These are phyloP conservation scores for Aricia agestis DNA, from an alignment of 1,140 invertebrate genomes.

Conservation along the genomic window DNA sequence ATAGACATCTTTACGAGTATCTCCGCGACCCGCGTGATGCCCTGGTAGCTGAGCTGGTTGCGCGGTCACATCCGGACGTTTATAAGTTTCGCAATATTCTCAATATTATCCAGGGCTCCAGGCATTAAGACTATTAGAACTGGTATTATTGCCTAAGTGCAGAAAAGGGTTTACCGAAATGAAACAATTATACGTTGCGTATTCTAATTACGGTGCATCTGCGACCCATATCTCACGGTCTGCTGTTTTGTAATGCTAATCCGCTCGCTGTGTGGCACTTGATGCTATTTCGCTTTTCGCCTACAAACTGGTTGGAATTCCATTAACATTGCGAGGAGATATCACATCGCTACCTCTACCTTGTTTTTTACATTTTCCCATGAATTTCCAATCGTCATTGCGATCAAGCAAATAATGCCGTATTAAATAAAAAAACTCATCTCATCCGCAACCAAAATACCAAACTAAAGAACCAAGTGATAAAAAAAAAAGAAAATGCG, in stretches of 20 bases:
- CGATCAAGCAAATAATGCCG: background rate
- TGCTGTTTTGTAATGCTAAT: constrained; percentile 27
- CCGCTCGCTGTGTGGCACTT: constrained; percentile 19
- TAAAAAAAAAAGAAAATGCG: too few relatives aligned
- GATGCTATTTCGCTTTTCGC: constrained; percentile 15
- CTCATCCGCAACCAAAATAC: background rate
- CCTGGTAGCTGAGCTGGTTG: constrained; percentile 53
- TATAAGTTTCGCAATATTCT: background rate
- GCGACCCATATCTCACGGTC: constrained; percentile 31
- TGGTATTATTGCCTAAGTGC: background rate
- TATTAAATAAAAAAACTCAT: background rate
- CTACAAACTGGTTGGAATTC: constrained; percentile 1
- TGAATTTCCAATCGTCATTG: background rate
- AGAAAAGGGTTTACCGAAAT: constrained; percentile 18
- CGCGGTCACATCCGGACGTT: constrained; percentile 35
- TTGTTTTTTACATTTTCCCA: background rate
- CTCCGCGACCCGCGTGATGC: constrained; percentile 44
- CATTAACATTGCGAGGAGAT: background rate
- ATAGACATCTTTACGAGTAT: constrained; percentile 39
- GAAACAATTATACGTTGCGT: constrained; percentile 28
- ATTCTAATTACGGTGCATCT: constrained; percentile 27
- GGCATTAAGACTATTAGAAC: background rate
- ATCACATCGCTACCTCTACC: background rate
- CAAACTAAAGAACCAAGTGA: too few relatives aligned
- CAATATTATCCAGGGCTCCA: background rate